Conservation (phyloP, 2,888 invertebrate genomes). For the Pachydiplax longipennis region DNA sequence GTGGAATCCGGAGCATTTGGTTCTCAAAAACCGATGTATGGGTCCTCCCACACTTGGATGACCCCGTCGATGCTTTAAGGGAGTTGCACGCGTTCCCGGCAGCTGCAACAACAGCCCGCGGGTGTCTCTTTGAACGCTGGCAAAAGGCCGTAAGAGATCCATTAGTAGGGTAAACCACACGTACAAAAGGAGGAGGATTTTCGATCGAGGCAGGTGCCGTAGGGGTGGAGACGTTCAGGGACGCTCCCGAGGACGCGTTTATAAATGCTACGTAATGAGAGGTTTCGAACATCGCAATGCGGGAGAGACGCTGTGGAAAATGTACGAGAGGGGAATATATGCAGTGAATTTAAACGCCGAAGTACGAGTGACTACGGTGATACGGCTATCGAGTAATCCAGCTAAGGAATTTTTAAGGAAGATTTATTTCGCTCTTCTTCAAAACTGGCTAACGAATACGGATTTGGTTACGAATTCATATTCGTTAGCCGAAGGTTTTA, state of each 20-base stretch:
- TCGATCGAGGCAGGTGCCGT: slow-evolving; percentile 13
- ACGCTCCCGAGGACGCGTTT: not conserved
- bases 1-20: not conserved
- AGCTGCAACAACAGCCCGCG: slow-evolving; percentile 32
- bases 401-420: too few species aligned
- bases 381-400: too few species aligned
- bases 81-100: not conserved
- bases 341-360: too few species aligned
- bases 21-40: not conserved
- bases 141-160: not conserved
- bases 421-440: too few species aligned
- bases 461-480: too few species aligned
- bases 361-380: too few species aligned
- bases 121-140: not conserved
- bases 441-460: too few species aligned
- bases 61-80: not conserved
- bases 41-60: not conserved
- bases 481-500: too few species aligned
- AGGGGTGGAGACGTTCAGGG: not conserved
- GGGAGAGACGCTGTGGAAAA: too few species aligned
- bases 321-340: too few species aligned
- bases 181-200: not conserved
- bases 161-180: not conserved
- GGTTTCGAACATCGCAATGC: not conserved
- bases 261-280: not conserved